Evolutionary conservation across 1,140 invertebrate species (phyloP), one percentile per base, ranked within the genome.

Genomic region (Drosophila cardini): DNA sequence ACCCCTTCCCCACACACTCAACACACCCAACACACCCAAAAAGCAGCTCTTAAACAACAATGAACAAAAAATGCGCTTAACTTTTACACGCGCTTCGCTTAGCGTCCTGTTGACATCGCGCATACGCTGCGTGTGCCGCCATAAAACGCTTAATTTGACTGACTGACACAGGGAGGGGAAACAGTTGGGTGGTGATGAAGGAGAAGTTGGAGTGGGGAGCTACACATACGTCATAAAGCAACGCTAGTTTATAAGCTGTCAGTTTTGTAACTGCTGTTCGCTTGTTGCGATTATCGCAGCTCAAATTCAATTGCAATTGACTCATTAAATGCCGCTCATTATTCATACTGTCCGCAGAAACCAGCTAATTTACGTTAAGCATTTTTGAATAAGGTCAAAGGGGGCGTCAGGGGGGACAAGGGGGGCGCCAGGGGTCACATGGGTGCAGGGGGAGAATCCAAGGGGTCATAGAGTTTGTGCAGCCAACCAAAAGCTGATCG

Each of bases 351-450:
- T 83, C 72, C 76, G 73, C 80, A 83, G 53, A 83, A 89, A 89
- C 76, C 83, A 89, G 83, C 83, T 89, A 87, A 87, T 87, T 87
- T 87, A 76, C 84, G 76, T 87, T 87, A 89, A 87, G 80, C 83
- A 89, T 89, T 89, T 87, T 89, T 87, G 75, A 87, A 89, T 87
- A 87, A 89, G 84, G 76, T 87, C 80, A 89, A 62, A 64, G 55
- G 52, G 55, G 30, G 57, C 21, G 52, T 7, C 9, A 42, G 38
- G 11, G 11, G 13, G 6, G 53, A 46, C 55, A 48, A 60, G 21
- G 60, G 52, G 55, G 30, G 52, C 21, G 52, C 11, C 3, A 36
- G 43, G 11, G 11, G 13, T 4, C 48, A 45, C 55, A 40, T 13
- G 50, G 50, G 18, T 46, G 52, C 55, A n/a, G 53, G 13, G 9